Evolutionary conservation across 2,113 vertebrate genomes (phyloP), one percentile per base, ranked within the genome.

Genomic region (Podarcis cretensis): DNA sequence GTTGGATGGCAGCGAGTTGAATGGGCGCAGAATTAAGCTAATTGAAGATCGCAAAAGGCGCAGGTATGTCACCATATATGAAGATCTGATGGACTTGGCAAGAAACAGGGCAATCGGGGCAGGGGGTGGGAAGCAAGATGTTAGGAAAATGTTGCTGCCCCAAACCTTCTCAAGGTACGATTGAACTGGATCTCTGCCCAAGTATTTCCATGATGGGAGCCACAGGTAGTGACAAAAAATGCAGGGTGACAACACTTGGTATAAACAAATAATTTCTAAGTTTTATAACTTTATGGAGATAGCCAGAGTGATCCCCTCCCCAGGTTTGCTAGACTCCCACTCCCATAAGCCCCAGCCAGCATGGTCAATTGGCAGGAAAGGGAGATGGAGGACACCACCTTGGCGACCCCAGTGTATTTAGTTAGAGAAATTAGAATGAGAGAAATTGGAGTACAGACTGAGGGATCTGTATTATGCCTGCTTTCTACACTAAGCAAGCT

Each of bases 21-120:
- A 98, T 66, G 98, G 98, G 35, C 98, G 98, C 89, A 98, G 98
- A 87, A 96, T 99, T 89, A 98, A 98, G 92, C 96, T 99, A 90
- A 98, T 95, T 90, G 98, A 99, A 95, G 98, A 99, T 93, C 97
- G 97, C 92, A 98, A 98, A 94, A 97, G 97, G 83, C 97, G 97
- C 89, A 96, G 96, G 98, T 98, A 91, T 85, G 93, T 94, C 90
- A 54, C 78, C 85, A 81, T 86, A 80, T 78, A 32, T 21, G 82
- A 85, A 89, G 87, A 90, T 90, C 92, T 69, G 90, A 89, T 37
- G 85, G 85, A 59, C 27, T 30, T 81, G 63, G 35, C 74, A 85
- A n/a, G 1, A 0, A 54, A n/a, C 54, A 59, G 89, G 68, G 87
- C 69, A 20, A 8, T 40, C 35, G 18, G 32, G 6, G 32, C 10